Evolutionary conservation across 2,113 vertebrate species (phyloP).

Genomic region (Columba livia): DNA sequence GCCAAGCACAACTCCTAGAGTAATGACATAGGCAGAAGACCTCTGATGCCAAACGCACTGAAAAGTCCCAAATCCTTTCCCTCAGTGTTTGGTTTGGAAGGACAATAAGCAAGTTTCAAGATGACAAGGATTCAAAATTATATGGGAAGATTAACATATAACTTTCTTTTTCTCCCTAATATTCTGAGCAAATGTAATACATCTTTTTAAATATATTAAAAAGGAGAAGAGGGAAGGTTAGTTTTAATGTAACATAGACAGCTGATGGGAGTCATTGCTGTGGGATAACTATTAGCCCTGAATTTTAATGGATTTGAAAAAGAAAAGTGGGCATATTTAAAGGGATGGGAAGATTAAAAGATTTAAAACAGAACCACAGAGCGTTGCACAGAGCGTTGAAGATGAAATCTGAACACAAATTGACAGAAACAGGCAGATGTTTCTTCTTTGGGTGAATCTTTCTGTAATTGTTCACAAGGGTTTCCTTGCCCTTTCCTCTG

Average conservation of each 20-base stretch:
- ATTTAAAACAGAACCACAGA: not conserved
- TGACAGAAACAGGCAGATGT: not conserved
- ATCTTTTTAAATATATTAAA: not conserved
- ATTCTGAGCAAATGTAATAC: not conserved
- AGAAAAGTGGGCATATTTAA: not conserved
- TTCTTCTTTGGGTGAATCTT: not conserved
- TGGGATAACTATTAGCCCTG: not conserved
- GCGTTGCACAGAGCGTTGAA: not conserved
- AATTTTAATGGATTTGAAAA: not conserved
- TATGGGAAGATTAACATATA: not conserved
- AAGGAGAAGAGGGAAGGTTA: not conserved
- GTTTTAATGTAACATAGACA: not conserved
- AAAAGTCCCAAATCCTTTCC: not conserved
- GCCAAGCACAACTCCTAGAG: not conserved
- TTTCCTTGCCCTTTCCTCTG: conserved; percentile 13
- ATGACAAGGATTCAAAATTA: not conserved
- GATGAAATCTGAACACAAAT: conserved; percentile 16
- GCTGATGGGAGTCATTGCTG: not conserved
- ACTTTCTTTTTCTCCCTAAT: not conserved
- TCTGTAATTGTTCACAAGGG: not conserved
- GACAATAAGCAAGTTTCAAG: not conserved
- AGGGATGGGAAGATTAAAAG: conserved; percentile 28
- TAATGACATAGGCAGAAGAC: not conserved
- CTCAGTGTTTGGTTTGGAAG: not conserved
- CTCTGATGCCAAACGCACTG: not conserved